Evolutionary conservation across 1,140 invertebrate genomes (phyloP).

Genomic region (Trichomalopsis sarcophagae): DNA sequence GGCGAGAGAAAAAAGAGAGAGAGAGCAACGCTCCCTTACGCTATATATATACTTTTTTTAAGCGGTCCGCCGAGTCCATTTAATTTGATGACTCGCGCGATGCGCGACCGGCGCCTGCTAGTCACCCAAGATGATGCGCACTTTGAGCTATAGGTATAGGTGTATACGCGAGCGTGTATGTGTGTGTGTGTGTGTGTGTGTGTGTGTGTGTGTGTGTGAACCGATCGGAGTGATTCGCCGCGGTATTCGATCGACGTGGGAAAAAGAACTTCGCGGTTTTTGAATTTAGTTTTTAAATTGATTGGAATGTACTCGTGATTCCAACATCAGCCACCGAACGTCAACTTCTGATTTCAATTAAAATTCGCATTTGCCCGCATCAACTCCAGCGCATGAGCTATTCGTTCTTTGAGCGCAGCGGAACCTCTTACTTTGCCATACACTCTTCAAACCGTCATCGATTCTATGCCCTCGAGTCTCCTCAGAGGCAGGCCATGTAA

Average conservation of each 20-base stretch:
- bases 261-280: too few relatives aligned
- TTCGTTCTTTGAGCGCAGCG: background rate
- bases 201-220: background rate
- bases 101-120: background rate
- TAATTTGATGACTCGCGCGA: slow-evolving; percentile 45
- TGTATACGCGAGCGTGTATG: too few relatives aligned
- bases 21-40: background rate
- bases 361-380: background rate
- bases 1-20: slow-evolving; percentile 2
- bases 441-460: background rate
- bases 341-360: background rate
- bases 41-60: background rate
- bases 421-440: background rate
- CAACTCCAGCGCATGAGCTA: background rate
- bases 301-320: too few relatives aligned
- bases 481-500: background rate
- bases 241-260: background rate
- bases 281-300: too few relatives aligned
- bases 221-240: background rate
- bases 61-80: slow-evolving; percentile 21
- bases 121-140: slow-evolving; percentile 38
- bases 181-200: background rate
- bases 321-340: background rate
- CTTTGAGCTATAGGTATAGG: background rate
- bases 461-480: background rate